These are phyloP conservation scores for Corythaeola cristata DNA, from an alignment of 2,113 vertebrate species.

Conservation along the genomic window DNA sequence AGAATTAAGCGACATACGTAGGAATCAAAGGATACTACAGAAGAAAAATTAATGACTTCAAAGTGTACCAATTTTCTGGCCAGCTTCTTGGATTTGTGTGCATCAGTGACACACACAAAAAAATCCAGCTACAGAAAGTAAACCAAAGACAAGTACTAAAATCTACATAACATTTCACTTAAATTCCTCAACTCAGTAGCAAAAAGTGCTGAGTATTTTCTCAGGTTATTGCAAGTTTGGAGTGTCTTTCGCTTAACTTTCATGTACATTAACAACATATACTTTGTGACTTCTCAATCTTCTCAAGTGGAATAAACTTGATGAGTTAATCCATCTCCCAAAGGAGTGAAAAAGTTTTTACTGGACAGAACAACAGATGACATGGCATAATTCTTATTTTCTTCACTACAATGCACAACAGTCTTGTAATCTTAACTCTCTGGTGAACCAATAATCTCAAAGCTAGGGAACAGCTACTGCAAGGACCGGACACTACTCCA, in stretches of 20 bases:
- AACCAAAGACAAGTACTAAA: neutral
- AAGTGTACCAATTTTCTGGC: neutral
- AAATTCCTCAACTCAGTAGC: neutral
- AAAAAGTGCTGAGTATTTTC: neutral
- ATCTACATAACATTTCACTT: neutral
- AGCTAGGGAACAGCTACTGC: neutral
- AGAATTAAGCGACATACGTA: neutral
- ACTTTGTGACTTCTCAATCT: neutral
- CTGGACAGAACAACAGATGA: neutral
- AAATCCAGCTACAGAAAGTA: neutral
- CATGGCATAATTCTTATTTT: neutral
- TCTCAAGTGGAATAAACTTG: neutral
- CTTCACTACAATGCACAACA: neutral
- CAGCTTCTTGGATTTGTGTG: neutral
- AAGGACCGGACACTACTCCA: neutral
- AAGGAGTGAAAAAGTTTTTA: neutral
- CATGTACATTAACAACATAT: neutral
- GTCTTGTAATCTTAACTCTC: neutral
- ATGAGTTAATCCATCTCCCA: neutral
- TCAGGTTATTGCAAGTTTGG: neutral
- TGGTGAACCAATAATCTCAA: neutral
- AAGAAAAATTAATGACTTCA: neutral
- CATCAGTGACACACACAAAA: neutral
- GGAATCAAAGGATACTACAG: neutral
- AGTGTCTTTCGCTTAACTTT: neutral